Base-by-base conservation (phyloP, 2,888 invertebrate genomes). In the Caenorhabditis panamensis region DNA sequence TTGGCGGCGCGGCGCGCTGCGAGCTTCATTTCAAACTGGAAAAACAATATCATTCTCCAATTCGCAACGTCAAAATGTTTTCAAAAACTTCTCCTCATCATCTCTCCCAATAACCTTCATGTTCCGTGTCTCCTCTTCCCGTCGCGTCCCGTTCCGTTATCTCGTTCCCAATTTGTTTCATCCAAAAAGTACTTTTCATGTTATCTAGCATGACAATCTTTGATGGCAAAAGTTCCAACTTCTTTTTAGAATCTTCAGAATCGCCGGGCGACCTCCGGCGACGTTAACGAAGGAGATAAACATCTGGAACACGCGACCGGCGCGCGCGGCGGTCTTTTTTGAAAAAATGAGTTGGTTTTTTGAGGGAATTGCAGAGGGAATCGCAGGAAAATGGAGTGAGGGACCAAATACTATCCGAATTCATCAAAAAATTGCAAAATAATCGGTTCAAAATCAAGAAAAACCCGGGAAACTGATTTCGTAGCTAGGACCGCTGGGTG, bases 261-360 rank as follows among this genome's bases (percentile, higher is more conserved):
- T 53, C n/a, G n/a, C n/a, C n/a, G n/a, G n/a, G n/a, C 72, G 72
- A 73, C 72, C 72, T 73, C 72, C 72, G 44, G 31, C 77, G 64
- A 69, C 56, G 68, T 77, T 77, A 69, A 69, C 41, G 56, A 28
- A 49, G 1, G 24, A 72, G 69, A 77, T 77, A 53, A 61, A 26
- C 63, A 77, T 77, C 77, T 68, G 28, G 77, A 77, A 77, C 77
- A 77, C 77, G 53, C 77, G 77, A 77, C 69, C 51, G 59, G 37
- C 68, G 49, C 76, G 54, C 67, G 77, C 47, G 49, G 41, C n/a
- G 6, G 36, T 36, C 47, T 8, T 56, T 28, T 54, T 71, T 31
- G 24, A 26, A 26, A 16, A 26, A 26, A 26, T 3, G 11, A 24
- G 2, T 6, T 53, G 53, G 41, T 71, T 62, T 53, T 63, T 71